These are phyloP conservation scores for Oreochromis tanganicae DNA, from an alignment of 2,113 vertebrate species.

Conservation along the genomic window DNA sequence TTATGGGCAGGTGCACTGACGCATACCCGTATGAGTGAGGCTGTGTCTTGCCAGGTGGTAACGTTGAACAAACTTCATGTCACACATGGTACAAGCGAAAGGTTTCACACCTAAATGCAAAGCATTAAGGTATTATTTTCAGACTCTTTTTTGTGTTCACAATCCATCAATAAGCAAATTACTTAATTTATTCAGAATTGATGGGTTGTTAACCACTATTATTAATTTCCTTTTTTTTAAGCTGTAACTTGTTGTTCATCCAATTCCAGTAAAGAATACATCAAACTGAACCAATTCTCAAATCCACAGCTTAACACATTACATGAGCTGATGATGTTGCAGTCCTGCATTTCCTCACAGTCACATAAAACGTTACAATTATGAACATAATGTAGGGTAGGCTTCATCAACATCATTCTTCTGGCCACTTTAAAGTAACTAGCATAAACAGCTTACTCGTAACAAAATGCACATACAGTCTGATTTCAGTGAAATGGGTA, in stretches of 20 bases:
- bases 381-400: neutral
- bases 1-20: constrained; percentile 47
- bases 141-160: constrained; percentile 42
- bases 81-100: constrained; percentile 76
- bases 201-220: constrained; percentile 65
- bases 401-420: neutral
- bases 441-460: neutral
- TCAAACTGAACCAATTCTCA: constrained; percentile 30
- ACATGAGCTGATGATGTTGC: constrained; percentile 67
- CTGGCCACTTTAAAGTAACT: neutral
- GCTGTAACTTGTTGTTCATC: neutral
- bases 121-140: constrained; percentile 63
- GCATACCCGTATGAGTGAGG: constrained; percentile 78
- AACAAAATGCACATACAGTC: constrained; percentile 5
- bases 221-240: neutral
- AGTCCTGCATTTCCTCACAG: neutral
- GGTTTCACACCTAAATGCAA: constrained; percentile 77
- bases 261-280: constrained; percentile 8
- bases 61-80: constrained; percentile 78
- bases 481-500: constrained; percentile 52
- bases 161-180: constrained; percentile 56
- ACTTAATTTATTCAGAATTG: constrained; percentile 32
- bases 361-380: neutral
- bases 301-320: constrained; percentile 63
- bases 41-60: constrained; percentile 78